Conservation (phyloP, 2,797 vertebrate genomes). For the Rhabdophis nuchalis region DNA sequence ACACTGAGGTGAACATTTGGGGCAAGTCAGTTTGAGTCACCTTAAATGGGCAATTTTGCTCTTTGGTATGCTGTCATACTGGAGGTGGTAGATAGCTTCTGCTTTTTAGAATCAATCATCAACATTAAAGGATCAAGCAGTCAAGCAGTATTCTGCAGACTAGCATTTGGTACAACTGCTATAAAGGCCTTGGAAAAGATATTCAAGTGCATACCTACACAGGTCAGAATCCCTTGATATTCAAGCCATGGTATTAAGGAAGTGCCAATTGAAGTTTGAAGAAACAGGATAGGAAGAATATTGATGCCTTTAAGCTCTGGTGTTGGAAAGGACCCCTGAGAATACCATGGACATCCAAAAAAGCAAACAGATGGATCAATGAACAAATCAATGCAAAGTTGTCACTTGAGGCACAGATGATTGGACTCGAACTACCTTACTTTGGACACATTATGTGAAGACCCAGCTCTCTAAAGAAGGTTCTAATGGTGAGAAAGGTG, state of each 20-base stretch:
- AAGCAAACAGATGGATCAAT: not conserved
- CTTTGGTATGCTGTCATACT: not conserved
- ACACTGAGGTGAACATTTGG: not conserved
- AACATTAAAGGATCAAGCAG: not conserved
- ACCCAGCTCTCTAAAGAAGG: not conserved
- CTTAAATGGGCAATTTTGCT: not conserved
- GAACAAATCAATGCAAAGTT: not conserved
- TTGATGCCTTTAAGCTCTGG: not conserved
- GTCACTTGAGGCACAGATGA: not conserved
- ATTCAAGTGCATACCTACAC: not conserved
- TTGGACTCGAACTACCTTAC: not conserved
- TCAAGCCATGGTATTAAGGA: not conserved
- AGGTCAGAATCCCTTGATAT: not conserved
- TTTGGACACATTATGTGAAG: not conserved
- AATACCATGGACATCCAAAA: not conserved
- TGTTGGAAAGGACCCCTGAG: not conserved
- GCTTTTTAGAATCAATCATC: not conserved
- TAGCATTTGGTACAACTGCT: not conserved
- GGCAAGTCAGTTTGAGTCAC: not conserved
- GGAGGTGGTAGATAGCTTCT: not conserved
- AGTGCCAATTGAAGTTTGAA: not conserved
- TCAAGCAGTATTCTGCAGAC: not conserved
- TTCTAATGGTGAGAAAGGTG: not conserved
- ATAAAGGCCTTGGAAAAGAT: not conserved
- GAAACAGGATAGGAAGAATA: not conserved